Evolutionary conservation across 92 coral and sea anemone genomes (phyloP), one percentile per base, ranked within the genome.

Genomic region (Phenganax marumi): DNA sequence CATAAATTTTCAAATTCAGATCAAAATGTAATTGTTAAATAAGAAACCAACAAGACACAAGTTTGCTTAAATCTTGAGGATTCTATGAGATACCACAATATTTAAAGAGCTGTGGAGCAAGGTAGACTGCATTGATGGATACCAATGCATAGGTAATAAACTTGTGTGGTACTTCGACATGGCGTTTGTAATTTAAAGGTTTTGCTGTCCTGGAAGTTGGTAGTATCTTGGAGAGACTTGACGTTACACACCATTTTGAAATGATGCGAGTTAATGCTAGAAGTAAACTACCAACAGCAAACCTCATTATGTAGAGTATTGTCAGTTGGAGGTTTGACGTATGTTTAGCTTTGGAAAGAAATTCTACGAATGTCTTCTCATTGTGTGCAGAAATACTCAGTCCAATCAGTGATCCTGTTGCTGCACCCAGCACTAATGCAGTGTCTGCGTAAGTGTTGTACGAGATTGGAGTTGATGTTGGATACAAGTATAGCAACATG

Each of bases 401-500:
- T 33, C 87, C 97, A 3, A 96, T 77, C 79, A 96, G 70, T 9
- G 87, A 91, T 0, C 99, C 99, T 17, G 89, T 89, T 10, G 93
- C 77, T 48, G 81, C 73, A 23, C 97, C 97, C 65, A 96, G 70
- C 11, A 93, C 91, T 75, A 87, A 86, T 13, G 97, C 97, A 39
- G 97, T 92, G 73, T 96, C 99, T 0, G 96, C 89, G 24, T 86
- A 88, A 43, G 99, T 96, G 48, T 88, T 89, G 56, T 92, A 92
- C 49, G 89, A 85, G 53, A 53, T 71, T 60, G 99, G 97, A 7
- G 99, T 97, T 9, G 93, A 82, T 61, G 83, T 78, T 18, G 99
- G 99, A 64, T 96, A 96, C 6, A 96, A 71, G 46, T 86, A 76
- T 58, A 95, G 86, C 92, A 96, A 72, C 53, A 79, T 89, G 12